A percentile compares a stretch with the other conserved stretches of the same genome.
Evolutionary conservation across 2,888 invertebrate species (phyloP).

Genomic region (Formica aserva): DNA sequence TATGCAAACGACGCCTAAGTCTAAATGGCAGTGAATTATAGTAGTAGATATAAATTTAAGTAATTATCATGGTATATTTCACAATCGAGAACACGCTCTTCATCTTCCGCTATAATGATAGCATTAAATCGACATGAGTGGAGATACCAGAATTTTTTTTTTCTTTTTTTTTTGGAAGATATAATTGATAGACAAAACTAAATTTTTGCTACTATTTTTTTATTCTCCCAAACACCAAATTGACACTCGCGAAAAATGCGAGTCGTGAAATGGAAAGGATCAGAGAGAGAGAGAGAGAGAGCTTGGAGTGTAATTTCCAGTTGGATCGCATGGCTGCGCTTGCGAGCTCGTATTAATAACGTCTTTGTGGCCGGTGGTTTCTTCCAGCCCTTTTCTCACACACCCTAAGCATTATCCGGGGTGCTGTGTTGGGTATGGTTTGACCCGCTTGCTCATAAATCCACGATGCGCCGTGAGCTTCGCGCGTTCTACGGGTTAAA

Average conservation of each 20-base stretch:
- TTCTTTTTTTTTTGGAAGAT: background rate
- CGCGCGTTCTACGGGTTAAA: background rate
- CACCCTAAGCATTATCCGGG: conserved; percentile 30
- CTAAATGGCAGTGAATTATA: background rate
- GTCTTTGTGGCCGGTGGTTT: conserved; percentile 49
- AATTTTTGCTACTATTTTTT: background rate
- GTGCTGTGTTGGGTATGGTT: conserved; percentile 16
- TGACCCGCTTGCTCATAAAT: conserved; percentile 49
- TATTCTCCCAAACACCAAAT: background rate
- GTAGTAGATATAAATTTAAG: background rate
- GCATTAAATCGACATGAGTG: background rate
- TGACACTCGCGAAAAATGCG: conserved; percentile 29
- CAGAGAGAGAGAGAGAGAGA: background rate
- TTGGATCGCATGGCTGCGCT: conserved; percentile 65
- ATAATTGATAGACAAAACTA: background rate
- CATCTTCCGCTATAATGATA: background rate
- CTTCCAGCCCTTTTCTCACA: conserved; percentile 50
- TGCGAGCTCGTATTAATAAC: conserved; percentile 57
- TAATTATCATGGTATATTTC: background rate
- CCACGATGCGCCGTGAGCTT: conserved; percentile 18
- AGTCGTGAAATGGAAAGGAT: conserved; percentile 31
- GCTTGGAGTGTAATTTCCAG: conserved; percentile 72
- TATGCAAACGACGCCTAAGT: background rate
- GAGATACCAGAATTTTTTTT: background rate
- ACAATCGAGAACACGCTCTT: background rate